phyloP scores from a whole-genome alignment of 2,113 vertebrate species.

The Phalacrocorax carbo region DNA sequence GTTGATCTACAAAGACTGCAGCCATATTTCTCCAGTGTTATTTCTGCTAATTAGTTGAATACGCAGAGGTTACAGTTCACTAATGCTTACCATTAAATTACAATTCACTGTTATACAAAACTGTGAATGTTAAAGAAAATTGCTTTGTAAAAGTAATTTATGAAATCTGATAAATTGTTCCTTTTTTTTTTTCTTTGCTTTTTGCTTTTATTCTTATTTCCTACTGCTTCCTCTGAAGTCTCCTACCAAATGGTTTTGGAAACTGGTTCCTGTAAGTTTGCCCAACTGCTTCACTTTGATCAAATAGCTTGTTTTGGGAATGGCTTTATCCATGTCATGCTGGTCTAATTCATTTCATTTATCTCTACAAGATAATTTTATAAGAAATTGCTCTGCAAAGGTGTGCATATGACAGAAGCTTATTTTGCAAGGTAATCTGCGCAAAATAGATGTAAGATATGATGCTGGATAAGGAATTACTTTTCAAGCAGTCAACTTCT shows the following conservation, averaged over 20 bases:
- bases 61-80: neutral
- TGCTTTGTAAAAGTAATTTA: conserved; percentile 45
- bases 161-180: conserved; percentile 69
- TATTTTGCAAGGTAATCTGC: neutral
- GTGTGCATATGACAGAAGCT: neutral
- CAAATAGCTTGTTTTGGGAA: conserved; percentile 31
- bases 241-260: conserved; percentile 99
- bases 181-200: conserved; percentile 61
- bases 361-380: neutral
- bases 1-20: neutral
- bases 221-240: conserved; percentile 87
- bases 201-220: conserved; percentile 73
- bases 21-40: neutral
- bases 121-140: conserved; percentile 22
- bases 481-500: neutral
- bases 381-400: neutral
- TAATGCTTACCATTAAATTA: conserved; percentile 2
- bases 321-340: conserved; percentile 46
- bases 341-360: conserved; percentile 22
- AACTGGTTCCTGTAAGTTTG: conserved; percentile 99
- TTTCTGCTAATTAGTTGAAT: conserved; percentile 23
- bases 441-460: neutral
- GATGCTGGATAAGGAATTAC: neutral
- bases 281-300: conserved; percentile 62
- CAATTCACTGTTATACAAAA: conserved; percentile 16